phyloP scores from a whole-genome alignment of 2,113 vertebrate species.

The Chamaetylas fuelleborni region DNA sequence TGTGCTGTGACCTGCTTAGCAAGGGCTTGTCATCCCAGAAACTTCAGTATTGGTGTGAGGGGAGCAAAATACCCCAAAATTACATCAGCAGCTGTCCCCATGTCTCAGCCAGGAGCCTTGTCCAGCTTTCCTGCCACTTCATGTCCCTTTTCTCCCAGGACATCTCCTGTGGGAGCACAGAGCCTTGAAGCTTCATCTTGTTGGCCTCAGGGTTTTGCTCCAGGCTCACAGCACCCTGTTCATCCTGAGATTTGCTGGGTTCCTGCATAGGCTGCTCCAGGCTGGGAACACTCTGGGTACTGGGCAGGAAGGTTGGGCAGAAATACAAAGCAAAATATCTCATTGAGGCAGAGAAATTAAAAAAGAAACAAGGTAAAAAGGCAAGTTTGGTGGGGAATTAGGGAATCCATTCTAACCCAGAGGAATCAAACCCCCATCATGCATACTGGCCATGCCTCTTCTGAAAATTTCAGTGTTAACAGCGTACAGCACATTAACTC shows the following conservation, averaged over 20 bases:
- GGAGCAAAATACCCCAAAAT: not conserved
- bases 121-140: not conserved
- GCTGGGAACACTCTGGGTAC: not conserved
- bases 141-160: not conserved
- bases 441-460: not conserved
- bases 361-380: not conserved
- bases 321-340: fast-evolving
- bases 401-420: not conserved
- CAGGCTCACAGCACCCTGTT: fast-evolving
- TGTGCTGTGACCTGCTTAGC: not conserved
- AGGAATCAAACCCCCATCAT: not conserved
- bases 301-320: not conserved
- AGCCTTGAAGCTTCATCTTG: no score
- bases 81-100: not conserved
- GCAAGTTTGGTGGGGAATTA: not conserved
- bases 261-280: not conserved
- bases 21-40: fast-evolving
- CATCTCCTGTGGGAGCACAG: not conserved
- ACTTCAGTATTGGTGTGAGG: not conserved
- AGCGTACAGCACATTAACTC: not conserved
- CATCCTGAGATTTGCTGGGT: not conserved
- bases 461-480: not conserved
- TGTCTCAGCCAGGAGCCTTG: not conserved
- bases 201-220: not conserved
- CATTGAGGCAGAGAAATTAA: not conserved